Evolutionary conservation across 2,113 vertebrate genomes (phyloP).

Genomic region (Triplophysa tibetana): DNA sequence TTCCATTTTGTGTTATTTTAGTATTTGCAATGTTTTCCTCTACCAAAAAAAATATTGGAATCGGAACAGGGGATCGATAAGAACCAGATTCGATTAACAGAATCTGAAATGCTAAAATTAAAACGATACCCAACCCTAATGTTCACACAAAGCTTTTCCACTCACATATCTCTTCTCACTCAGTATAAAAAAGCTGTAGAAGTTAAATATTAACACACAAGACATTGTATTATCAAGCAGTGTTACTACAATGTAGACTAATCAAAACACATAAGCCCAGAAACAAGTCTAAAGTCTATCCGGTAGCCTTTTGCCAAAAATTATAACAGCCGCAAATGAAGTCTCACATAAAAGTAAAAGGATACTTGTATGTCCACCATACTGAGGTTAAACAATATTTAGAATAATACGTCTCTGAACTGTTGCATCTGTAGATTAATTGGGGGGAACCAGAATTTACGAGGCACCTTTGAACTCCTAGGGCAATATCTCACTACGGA

Average conservation of each 20-base stretch:
- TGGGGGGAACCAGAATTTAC: conserved; percentile 39
- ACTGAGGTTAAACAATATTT: conserved; percentile 29
- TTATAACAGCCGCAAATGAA: background rate
- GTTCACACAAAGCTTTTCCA: conserved; percentile 62
- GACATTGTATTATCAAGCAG: background rate
- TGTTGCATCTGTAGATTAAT: conserved; percentile 29
- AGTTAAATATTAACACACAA: background rate
- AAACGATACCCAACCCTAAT: background rate
- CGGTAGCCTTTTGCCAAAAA: background rate
- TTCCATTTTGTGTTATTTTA: no score
- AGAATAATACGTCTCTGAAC: conserved; percentile 4
- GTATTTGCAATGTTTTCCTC: no score
- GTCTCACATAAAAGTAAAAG: background rate
- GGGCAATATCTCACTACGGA: conserved; percentile 34
- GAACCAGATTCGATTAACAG: no score
- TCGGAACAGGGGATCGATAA: no score
- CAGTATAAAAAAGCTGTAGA: background rate
- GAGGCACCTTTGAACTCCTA: conserved; percentile 6
- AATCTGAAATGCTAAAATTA: no score
- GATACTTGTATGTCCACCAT: background rate
- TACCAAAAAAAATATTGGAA: no score
- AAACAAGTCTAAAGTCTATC: background rate
- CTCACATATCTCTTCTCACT: background rate
- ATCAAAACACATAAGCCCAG: background rate
- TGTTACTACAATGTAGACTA: background rate